A percentile compares a stretch with the other conserved stretches of the same genome.
These are phyloP conservation scores for Anoplopoma fimbria DNA, from an alignment of 2,113 vertebrate genomes.

Conservation along the genomic window DNA sequence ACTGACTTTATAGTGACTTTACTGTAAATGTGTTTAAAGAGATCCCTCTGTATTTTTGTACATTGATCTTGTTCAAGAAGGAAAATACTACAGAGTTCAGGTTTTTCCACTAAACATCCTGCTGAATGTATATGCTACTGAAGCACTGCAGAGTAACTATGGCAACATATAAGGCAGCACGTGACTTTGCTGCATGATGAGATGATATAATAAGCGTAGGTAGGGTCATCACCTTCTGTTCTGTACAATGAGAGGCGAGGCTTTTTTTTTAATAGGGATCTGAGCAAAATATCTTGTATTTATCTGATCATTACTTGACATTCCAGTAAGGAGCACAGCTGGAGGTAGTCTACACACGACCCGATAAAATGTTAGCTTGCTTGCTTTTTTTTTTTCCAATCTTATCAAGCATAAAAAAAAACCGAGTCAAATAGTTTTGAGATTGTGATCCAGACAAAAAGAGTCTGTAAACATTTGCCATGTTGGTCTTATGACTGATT, in stretches of 20 bases:
- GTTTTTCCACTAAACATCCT: constrained; percentile 27
- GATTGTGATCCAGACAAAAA: neutral
- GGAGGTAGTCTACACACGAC: neutral
- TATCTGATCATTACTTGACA: constrained; percentile 24
- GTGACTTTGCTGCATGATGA: constrained; percentile 47
- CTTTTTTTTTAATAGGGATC: constrained; percentile 17
- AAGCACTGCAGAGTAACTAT: constrained; percentile 66
- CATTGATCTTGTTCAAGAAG: neutral
- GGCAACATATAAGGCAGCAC: constrained; percentile 65
- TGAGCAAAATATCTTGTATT: constrained; percentile 10
- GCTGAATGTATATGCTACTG: constrained; percentile 34
- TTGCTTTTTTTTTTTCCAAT: neutral
- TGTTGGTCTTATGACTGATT: neutral
- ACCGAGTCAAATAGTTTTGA: neutral
- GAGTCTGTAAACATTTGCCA: neutral
- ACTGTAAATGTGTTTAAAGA: neutral
- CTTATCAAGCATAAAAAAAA: neutral
- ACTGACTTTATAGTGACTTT: no score
- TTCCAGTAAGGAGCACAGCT: constrained; percentile 15
- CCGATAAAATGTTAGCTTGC: neutral
- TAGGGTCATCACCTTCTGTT: constrained; percentile 42
- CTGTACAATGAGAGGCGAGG: constrained; percentile 2
- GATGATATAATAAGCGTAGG: constrained; percentile 67
- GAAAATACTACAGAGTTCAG: constrained; percentile 4
- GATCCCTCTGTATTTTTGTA: neutral